Percentiles rank a stretch among this genome's conserved stretches.
Evolutionary conservation across 2,797 vertebrate species (phyloP).

Genomic region (Spinus olivaceus): DNA sequence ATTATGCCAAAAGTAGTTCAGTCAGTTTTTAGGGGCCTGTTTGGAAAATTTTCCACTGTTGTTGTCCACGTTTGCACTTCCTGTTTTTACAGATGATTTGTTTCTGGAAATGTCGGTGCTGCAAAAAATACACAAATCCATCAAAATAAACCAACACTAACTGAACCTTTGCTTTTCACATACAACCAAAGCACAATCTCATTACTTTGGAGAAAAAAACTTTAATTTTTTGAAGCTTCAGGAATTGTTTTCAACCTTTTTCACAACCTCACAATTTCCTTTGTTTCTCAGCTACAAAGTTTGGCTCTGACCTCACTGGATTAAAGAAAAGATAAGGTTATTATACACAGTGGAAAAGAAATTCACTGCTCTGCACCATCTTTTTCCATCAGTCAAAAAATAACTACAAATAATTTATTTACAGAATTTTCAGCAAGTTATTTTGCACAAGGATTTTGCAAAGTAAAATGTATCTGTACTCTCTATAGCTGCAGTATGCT

Average conservation of each 20-base stretch:
- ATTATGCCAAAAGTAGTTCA: not conserved
- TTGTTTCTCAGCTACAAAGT: not conserved
- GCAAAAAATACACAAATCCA: not conserved
- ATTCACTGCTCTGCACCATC: not conserved
- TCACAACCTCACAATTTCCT: not conserved
- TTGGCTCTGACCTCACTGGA: not conserved
- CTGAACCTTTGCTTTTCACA: not conserved
- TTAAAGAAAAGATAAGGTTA: not conserved
- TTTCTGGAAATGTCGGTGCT: not conserved
- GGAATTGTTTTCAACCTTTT: not conserved
- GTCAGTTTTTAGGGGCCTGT: not conserved
- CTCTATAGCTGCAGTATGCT: not conserved
- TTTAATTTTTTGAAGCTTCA: not conserved
- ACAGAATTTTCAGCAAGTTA: not conserved
- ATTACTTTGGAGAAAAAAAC: not conserved
- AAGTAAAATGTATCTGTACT: not conserved
- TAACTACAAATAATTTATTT: not conserved
- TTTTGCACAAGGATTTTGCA: not conserved
- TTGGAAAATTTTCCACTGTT: not conserved
- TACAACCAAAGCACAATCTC: not conserved
- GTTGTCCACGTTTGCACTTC: not conserved
- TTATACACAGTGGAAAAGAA: not conserved
- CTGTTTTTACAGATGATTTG: constrained; percentile 6
- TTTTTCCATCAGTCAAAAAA: not conserved
- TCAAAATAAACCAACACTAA: not conserved